Percentiles rank a stretch among this genome's conserved stretches.
phyloP scores from a whole-genome alignment of 2,888 invertebrate species.

The Trachelus stipa region DNA sequence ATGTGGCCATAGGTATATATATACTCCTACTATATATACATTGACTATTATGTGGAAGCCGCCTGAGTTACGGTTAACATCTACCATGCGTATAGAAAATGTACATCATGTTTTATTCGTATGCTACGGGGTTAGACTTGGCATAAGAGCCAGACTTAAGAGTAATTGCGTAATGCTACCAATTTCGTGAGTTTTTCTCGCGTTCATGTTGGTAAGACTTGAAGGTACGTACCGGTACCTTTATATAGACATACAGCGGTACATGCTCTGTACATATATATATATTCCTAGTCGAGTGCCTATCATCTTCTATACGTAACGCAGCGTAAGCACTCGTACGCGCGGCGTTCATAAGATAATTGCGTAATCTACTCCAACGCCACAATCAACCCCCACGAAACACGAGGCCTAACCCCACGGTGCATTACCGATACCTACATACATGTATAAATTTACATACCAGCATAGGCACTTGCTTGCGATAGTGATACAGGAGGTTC shows the following conservation, averaged over 20 bases:
- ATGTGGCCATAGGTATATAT: background rate
- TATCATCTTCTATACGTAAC: constrained; percentile 39
- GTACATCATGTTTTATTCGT: background rate
- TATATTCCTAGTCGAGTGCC: constrained; percentile 23
- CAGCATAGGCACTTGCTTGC: background rate
- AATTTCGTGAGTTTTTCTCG: constrained; percentile 44
- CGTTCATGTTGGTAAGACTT: constrained; percentile 12
- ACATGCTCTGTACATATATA: constrained; percentile 8
- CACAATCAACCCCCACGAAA: constrained; percentile 49
- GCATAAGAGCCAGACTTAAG: constrained; percentile 1
- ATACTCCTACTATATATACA: background rate
- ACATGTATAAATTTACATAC: background rate
- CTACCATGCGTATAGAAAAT: background rate
- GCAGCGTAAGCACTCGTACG: constrained; percentile 44
- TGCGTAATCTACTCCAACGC: constrained; percentile 55
- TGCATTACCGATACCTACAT: background rate
- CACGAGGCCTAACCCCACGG: background rate
- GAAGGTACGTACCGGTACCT: background rate
- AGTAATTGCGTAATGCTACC: constrained; percentile 54
- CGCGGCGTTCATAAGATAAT: constrained; percentile 57
- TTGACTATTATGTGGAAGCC: background rate
- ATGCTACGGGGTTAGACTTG: background rate
- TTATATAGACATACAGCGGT: constrained; percentile 1
- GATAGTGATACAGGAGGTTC: background rate
- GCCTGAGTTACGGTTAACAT: background rate